phyloP scores from a whole-genome alignment of 2,797 vertebrate species.

The Aphelocoma californica region DNA sequence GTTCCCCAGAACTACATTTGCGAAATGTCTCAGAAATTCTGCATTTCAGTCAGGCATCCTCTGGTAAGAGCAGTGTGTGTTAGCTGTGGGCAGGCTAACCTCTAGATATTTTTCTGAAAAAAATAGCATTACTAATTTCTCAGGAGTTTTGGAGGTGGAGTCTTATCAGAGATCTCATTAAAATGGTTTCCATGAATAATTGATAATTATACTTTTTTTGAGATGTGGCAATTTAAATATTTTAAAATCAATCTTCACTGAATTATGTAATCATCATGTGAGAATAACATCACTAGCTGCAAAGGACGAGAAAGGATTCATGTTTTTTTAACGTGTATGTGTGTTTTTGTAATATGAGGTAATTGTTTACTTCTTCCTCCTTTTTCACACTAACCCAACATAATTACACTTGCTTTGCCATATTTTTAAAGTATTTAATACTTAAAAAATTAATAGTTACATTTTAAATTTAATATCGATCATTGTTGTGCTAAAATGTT shows the following conservation, averaged over 20 bases:
- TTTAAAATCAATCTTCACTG: not conserved
- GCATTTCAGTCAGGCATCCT: not conserved
- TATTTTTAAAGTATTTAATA: not conserved
- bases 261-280: constrained; percentile 32
- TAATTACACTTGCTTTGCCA: not conserved
- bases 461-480: not conserved
- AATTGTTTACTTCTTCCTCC: not conserved
- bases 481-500: not conserved
- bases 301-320: constrained; percentile 20
- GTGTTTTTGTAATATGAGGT: not conserved
- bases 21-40: not conserved
- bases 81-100: not conserved
- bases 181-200: constrained; percentile 50
- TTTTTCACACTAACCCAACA: not conserved
- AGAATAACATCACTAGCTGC: not conserved
- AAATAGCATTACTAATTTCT: constrained; percentile 11
- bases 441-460: not conserved
- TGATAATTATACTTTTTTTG: not conserved
- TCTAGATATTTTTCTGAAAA: not conserved
- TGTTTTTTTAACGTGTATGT: not conserved
- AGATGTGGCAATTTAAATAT: constrained; percentile 6
- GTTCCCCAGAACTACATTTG: not conserved
- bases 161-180: constrained; percentile 31
- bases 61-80: not conserved
- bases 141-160: constrained; percentile 24